Percentiles rank a stretch among this genome's conserved stretches.
Evolutionary conservation across 2,888 invertebrate species (phyloP).

Genomic region (Metacarcinus magister): DNA sequence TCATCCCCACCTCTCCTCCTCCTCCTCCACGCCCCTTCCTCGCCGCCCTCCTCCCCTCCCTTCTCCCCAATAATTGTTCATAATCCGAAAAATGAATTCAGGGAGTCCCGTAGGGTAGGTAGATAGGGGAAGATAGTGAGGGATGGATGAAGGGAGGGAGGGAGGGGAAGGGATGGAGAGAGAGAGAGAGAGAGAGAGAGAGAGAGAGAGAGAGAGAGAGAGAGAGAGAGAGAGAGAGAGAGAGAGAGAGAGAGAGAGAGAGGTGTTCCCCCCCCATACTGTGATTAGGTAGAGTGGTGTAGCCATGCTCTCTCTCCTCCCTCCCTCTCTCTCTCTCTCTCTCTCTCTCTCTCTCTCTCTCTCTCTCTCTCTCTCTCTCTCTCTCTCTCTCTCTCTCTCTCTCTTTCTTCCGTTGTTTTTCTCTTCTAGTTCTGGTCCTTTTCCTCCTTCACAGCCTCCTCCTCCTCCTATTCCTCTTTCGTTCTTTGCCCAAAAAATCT

Average conservation of each 20-base stretch:
- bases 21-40: not conserved
- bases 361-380: conserved; percentile 2
- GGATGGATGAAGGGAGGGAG: not conserved
- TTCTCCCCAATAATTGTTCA: not conserved
- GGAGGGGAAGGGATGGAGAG: not conserved
- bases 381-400: conserved; percentile 2
- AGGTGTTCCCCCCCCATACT: not conserved
- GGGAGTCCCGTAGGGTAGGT: not conserved
- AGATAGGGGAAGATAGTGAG: not conserved
- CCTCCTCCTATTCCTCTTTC: not conserved
- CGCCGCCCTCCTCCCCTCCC: not conserved
- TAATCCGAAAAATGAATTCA: not conserved
- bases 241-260: too few relatives aligned
- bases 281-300: not conserved
- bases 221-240: too few relatives aligned
- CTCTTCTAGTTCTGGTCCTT: not conserved
- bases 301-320: not conserved
- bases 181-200: not conserved
- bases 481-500: not conserved
- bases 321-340: too few relatives aligned
- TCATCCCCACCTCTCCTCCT: not conserved
- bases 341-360: not conserved
- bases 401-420: not conserved
- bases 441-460: not conserved
- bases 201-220: too few relatives aligned